Evolutionary conservation across 2,113 vertebrate genomes (phyloP).

Genomic region (Bubo bubo): DNA sequence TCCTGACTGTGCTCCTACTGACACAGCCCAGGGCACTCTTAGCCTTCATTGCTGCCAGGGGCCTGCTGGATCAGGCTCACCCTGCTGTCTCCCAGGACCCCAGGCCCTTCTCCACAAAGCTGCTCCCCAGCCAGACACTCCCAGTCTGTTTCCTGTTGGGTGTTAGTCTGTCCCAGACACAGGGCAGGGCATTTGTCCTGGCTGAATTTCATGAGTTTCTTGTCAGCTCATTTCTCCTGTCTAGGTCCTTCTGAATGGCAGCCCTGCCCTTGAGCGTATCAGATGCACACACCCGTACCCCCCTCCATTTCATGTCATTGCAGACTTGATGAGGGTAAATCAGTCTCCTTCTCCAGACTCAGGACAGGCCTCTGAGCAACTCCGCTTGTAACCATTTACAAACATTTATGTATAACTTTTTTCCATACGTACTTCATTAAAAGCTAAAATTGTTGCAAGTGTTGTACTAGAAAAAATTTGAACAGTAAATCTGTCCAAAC

Average conservation of each 20-base stretch:
- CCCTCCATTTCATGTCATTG: background rate
- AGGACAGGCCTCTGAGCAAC: background rate
- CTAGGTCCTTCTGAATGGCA: background rate
- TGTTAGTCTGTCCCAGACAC: background rate
- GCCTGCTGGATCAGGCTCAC: background rate
- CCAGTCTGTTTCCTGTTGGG: background rate
- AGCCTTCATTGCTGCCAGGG: background rate
- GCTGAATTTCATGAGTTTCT: background rate
- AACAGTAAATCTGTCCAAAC: background rate
- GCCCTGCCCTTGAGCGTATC: background rate
- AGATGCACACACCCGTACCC: fast-evolving
- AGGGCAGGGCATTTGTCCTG: background rate
- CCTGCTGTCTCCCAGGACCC: no score
- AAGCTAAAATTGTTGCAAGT: background rate
- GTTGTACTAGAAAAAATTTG: background rate
- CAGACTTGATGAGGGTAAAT: background rate
- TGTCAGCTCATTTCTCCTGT: background rate
- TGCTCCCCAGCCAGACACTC: background rate
- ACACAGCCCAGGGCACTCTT: background rate
- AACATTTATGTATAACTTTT: background rate
- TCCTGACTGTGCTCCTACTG: background rate
- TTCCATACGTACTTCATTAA: background rate
- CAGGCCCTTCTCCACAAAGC: background rate
- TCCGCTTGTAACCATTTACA: background rate
- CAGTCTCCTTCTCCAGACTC: background rate